Evolutionary conservation across 2,888 invertebrate species (phyloP).

Genomic region (Crematogaster levior): DNA sequence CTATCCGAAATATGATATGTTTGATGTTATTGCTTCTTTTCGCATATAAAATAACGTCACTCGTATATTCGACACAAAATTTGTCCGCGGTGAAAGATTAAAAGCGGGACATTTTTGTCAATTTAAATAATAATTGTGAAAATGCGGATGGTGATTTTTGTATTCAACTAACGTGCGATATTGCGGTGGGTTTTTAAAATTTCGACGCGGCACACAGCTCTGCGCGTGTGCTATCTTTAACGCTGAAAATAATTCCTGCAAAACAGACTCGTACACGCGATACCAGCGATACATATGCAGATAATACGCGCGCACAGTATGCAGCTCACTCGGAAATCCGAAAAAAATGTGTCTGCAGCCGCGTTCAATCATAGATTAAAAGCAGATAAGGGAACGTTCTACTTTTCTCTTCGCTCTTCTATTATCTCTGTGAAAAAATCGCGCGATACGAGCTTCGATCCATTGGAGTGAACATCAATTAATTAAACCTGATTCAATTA

Average conservation of each 20-base stretch:
- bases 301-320: conserved; percentile 30
- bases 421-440: conserved; percentile 32
- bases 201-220: background rate
- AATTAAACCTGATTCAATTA: conserved; percentile 45
- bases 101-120: background rate
- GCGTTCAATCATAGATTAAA: conserved; percentile 51
- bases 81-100: background rate
- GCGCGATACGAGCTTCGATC: background rate
- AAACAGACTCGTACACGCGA: conserved; percentile 46
- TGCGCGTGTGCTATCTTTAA: conserved; percentile 9
- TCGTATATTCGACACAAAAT: background rate
- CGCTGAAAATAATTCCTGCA: conserved; percentile 38
- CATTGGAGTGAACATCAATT: conserved; percentile 8
- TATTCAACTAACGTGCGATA: conserved; percentile 1
- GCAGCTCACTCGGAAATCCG: conserved; percentile 40
- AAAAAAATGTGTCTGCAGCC: conserved; percentile 43
- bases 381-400: conserved; percentile 43
- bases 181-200: conserved; percentile 6
- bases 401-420: conserved; percentile 24
- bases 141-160: conserved; percentile 19
- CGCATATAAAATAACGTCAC: background rate
- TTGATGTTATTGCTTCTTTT: background rate
- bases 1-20: background rate
- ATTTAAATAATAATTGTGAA: conserved; percentile 23
- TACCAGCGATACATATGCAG: conserved; percentile 35